Conservation (phyloP, 30 jellyfish, hydroid and myxozoan species). For the Phacellophora camtschatica region DNA sequence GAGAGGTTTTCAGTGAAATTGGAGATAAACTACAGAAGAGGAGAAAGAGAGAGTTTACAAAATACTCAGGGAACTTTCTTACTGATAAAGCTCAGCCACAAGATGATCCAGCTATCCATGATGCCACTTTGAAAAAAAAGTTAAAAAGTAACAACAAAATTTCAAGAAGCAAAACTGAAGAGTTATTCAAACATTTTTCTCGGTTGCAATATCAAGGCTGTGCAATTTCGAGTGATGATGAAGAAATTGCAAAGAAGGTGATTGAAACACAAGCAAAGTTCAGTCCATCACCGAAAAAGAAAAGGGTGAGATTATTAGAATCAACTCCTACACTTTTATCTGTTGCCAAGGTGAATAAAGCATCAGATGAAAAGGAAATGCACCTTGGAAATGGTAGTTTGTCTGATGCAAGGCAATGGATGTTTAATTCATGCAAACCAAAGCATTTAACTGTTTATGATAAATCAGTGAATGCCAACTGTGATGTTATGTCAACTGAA, state of each 20-base stretch:
- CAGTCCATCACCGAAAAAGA: not conserved
- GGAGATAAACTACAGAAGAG: slow-evolving; percentile 86
- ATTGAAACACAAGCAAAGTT: slow-evolving; percentile 31
- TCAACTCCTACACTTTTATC: not conserved
- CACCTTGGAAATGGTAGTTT: not conserved
- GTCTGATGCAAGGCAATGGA: not conserved
- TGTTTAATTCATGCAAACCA: slow-evolving; percentile 18
- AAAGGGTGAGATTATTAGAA: not conserved
- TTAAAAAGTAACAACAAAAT: slow-evolving; percentile 70
- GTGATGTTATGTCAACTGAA: not conserved
- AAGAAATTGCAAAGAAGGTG: slow-evolving; percentile 11
- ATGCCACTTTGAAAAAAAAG: slow-evolving; percentile 45
- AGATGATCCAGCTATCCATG: slow-evolving; percentile 86
- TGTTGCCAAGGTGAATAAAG: not conserved
- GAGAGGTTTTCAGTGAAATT: slow-evolving; percentile 83
- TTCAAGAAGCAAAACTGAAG: slow-evolving; percentile 61
- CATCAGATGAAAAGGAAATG: not conserved
- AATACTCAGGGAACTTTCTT: slow-evolving; percentile 53
- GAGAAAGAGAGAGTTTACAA: slow-evolving; percentile 67
- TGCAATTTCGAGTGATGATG: slow-evolving; percentile 24
- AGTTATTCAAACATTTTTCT: slow-evolving; percentile 46
- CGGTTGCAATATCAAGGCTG: slow-evolving; percentile 51
- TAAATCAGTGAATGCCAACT: not conserved
- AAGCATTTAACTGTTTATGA: not conserved
- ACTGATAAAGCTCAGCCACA: slow-evolving; percentile 45